Evolutionary conservation across 1,140 invertebrate species (phyloP), one percentile per base, ranked within the genome.

Genomic region (Luehdorfia chinensis): DNA sequence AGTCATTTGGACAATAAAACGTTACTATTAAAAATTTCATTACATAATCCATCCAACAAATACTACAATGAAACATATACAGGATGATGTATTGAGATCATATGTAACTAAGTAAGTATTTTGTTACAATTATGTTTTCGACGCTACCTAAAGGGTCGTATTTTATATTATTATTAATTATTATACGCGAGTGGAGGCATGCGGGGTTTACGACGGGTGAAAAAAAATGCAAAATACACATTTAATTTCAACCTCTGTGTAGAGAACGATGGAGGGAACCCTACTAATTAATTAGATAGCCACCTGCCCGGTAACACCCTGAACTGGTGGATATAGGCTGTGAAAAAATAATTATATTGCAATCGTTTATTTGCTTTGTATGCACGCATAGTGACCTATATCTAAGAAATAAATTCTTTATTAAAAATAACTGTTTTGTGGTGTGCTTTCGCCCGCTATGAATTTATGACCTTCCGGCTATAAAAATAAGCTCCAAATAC

Each of bases 201-300:
- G 63, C 55, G 55, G 57, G 39, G 46, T 33, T 50, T 28, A 33
- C 45, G 39, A 39, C 47, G 44, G 54, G 55, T 60, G 51, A 75
- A 80, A 83, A 75, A 80, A 83, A 75, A 78, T 83, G 67, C 73
- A 76, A 83, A 78, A 70, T 66, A 77, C 46, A 72, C 70, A 68
- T 77, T 75, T 74, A 75, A 75, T 80, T 76, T 71, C 55, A 66
- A 64, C 63, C 66, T 63, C 65, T 52, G 32, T 51, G 48, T 57
- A 37, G 54, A 44, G n/a, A n/a, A n/a, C n/a, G n/a, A n/a, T 58
- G 50, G 59, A 59, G 61, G 56, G 49, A 53, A 45, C 68, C 64
- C 63, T 57, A 56, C 53, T 73, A 76, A 80, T 84, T 78, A 84
- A 79, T 77, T 81, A 77, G 61, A 67, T 63, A 64, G 58, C 66